Percentiles rank a stretch among this genome's conserved stretches.
Conservation (phyloP, 2,888 invertebrate species). For the Nomada lathburiana region DNA sequence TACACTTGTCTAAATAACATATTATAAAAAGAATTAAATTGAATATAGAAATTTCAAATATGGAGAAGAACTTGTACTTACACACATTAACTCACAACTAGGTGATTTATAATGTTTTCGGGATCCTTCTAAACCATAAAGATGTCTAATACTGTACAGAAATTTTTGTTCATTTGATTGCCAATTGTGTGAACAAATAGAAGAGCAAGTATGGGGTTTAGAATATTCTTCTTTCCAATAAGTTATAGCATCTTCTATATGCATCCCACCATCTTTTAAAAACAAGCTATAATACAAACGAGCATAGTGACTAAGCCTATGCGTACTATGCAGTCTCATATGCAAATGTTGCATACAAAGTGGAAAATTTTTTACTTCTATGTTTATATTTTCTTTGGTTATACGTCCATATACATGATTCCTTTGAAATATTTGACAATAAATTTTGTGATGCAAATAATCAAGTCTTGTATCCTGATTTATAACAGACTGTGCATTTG, state of each 20-base stretch:
- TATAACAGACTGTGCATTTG: constrained; percentile 49
- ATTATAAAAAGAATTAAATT: constrained; percentile 10
- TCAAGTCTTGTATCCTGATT: constrained; percentile 76
- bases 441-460: constrained; percentile 71
- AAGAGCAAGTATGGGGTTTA: constrained; percentile 83
- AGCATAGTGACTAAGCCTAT: constrained; percentile 88
- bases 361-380: constrained; percentile 85
- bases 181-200: constrained; percentile 88
- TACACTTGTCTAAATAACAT: constrained; percentile 73
- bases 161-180: constrained; percentile 87
- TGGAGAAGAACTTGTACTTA: constrained; percentile 76
- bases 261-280: constrained; percentile 90
- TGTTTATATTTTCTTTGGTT: constrained; percentile 83
- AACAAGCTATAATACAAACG: constrained; percentile 89
- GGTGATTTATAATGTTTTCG: constrained; percentile 87
- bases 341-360: constrained; percentile 89
- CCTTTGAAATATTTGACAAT: constrained; percentile 58
- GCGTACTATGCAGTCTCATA: constrained; percentile 85
- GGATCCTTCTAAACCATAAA: constrained; percentile 90
- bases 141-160: constrained; percentile 89
- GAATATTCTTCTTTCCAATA: constrained; percentile 89
- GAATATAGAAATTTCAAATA: neutral
- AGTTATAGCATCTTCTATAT: constrained; percentile 87
- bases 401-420: constrained; percentile 65
- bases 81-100: constrained; percentile 87